A percentile compares a stretch with the other conserved stretches of the same genome.
phyloP scores from a whole-genome alignment of 1,140 invertebrate genomes.

The Samia ricini region DNA sequence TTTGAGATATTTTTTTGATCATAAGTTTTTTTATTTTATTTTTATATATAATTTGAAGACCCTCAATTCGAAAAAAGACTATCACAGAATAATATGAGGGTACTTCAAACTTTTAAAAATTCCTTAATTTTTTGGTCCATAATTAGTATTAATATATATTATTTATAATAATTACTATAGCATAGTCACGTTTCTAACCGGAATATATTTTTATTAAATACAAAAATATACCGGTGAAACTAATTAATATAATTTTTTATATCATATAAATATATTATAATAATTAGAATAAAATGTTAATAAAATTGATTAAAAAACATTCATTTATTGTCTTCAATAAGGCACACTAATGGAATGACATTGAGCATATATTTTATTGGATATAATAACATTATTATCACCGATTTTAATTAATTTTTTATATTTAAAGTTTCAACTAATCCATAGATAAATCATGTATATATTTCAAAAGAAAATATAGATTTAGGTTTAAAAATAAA shows the following conservation, averaged over 20 bases:
- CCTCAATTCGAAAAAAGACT: slow-evolving; percentile 70
- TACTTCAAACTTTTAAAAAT: slow-evolving; percentile 51
- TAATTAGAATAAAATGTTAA: slow-evolving; percentile 7
- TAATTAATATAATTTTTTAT: background rate
- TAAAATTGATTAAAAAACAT: slow-evolving; percentile 13
- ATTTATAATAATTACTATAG: slow-evolving; percentile 15
- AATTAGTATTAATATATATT: slow-evolving; percentile 18
- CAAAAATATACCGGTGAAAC: slow-evolving; percentile 28
- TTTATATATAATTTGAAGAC: slow-evolving; percentile 56
- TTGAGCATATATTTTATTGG: slow-evolving; percentile 42
- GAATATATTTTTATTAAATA: slow-evolving; percentile 30
- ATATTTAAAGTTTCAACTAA: slow-evolving; percentile 7
- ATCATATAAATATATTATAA: slow-evolving; percentile 7
- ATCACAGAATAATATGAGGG: slow-evolving; percentile 73
- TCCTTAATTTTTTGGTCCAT: slow-evolving; percentile 40
- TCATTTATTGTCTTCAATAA: slow-evolving; percentile 31
- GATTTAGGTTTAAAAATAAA: background rate
- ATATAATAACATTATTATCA: slow-evolving; percentile 13
- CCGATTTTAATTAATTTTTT: slow-evolving; percentile 12
- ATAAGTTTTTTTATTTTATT: slow-evolving; percentile 22
- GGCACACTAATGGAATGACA: slow-evolving; percentile 70
- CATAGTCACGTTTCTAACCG: slow-evolving; percentile 21
- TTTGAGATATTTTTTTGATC: background rate
- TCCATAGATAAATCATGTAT: background rate
- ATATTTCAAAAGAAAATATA: background rate